Percentiles rank a stretch among this genome's conserved stretches.
These are phyloP conservation scores for Cotesia typhae DNA, from an alignment of 1,140 invertebrate species.

Conservation along the genomic window DNA sequence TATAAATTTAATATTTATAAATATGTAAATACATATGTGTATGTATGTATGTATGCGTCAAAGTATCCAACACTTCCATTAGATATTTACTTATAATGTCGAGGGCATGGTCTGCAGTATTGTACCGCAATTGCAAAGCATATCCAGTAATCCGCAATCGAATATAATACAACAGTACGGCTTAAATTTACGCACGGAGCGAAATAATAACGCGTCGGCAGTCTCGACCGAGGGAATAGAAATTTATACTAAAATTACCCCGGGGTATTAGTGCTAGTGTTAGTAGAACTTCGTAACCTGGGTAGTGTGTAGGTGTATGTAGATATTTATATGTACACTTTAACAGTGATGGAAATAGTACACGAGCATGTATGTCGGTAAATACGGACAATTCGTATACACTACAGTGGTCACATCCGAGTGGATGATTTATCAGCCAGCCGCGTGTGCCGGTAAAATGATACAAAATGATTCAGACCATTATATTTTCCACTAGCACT, in stretches of 20 bases:
- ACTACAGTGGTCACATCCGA: slow-evolving; percentile 37
- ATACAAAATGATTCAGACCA: slow-evolving; percentile 57
- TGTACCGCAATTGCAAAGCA: not conserved
- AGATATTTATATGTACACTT: slow-evolving; percentile 11
- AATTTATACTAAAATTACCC: slow-evolving; percentile 59
- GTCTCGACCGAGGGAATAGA: slow-evolving; percentile 44
- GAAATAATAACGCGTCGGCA: slow-evolving; percentile 45
- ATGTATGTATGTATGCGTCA: too few relatives aligned
- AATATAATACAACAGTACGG: not conserved
- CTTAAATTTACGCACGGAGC: slow-evolving; percentile 25
- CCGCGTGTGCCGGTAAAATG: slow-evolving; percentile 57
- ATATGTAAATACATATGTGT: too few relatives aligned
- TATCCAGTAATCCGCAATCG: slow-evolving; percentile 11
- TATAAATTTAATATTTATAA: too few relatives aligned
- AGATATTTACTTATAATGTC: too few relatives aligned
- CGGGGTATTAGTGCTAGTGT: slow-evolving; percentile 47
- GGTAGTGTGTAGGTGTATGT: slow-evolving; percentile 30
- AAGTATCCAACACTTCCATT: too few relatives aligned
- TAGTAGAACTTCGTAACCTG: slow-evolving; percentile 12
- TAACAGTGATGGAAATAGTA: slow-evolving; percentile 2
- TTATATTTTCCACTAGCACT: slow-evolving; percentile 17
- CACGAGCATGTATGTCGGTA: slow-evolving; percentile 26
- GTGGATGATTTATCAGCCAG: slow-evolving; percentile 58
- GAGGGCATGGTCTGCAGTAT: slow-evolving; percentile 8
- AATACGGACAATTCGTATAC: slow-evolving; percentile 47